phyloP scores from a whole-genome alignment of 2,888 invertebrate genomes.

The Bombyx huttoni region DNA sequence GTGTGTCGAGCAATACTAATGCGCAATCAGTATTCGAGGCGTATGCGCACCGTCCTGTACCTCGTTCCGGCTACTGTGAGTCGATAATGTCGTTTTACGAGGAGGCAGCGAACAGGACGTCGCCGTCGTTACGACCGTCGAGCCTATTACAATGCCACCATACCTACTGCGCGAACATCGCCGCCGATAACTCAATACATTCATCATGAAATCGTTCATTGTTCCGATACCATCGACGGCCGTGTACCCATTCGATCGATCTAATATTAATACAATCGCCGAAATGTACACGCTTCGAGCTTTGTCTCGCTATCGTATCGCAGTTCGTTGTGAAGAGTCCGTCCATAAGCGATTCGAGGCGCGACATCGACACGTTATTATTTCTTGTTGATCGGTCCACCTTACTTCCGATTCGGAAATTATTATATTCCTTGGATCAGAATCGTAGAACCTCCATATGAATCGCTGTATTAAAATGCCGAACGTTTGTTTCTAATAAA shows the following conservation, averaged over 20 bases:
- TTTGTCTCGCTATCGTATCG: slow-evolving; percentile 8
- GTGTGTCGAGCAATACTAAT: slow-evolving; percentile 69
- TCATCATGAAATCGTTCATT: slow-evolving; percentile 29
- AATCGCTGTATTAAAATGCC: slow-evolving; percentile 44
- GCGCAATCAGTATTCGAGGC: slow-evolving; percentile 67
- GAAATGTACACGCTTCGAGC: slow-evolving; percentile 36
- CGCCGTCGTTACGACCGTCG: slow-evolving; percentile 67
- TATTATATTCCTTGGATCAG: slow-evolving; percentile 58
- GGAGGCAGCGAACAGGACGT: slow-evolving; percentile 68
- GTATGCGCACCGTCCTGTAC: slow-evolving; percentile 67
- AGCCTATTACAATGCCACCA: slow-evolving; percentile 68
- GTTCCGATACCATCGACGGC: slow-evolving; percentile 51
- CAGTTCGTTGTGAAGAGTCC: slow-evolving; percentile 28
- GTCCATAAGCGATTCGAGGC: slow-evolving; percentile 62
- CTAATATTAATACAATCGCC: slow-evolving; percentile 21
- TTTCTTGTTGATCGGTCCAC: slow-evolving; percentile 59
- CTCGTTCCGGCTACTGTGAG: slow-evolving; percentile 72
- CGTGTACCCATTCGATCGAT: slow-evolving; percentile 24
- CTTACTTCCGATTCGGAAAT: slow-evolving; percentile 73
- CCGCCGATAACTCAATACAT: slow-evolving; percentile 32
- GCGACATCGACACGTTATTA: slow-evolving; percentile 64
- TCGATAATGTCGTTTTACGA: slow-evolving; percentile 73
- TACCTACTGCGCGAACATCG: slow-evolving; percentile 52
- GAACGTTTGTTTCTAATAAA: slow-evolving; percentile 38
- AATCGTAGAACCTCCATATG: slow-evolving; percentile 46